Evolutionary conservation across 2,797 vertebrate species (phyloP).

Genomic region (Telmatherina bonti): DNA sequence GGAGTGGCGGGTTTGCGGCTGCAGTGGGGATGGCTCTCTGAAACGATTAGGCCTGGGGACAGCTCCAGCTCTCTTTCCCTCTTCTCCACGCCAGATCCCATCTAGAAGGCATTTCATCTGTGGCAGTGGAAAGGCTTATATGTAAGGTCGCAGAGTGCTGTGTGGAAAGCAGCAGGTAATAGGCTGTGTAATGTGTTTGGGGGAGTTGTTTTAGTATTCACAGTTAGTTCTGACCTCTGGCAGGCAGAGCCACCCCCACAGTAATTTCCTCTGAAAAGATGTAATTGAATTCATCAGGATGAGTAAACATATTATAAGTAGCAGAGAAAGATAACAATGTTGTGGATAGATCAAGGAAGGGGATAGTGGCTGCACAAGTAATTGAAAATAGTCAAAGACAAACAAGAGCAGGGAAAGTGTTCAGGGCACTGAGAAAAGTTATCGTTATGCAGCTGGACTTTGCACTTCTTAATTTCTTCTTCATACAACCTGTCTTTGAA

Average conservation of each 20-base stretch:
- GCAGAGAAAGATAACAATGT: slow-evolving; percentile 78
- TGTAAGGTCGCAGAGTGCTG: slow-evolving; percentile 62
- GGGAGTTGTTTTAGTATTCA: slow-evolving; percentile 80
- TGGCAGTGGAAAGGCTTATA: slow-evolving; percentile 66
- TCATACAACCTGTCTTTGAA: background rate
- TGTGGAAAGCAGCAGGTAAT: slow-evolving; percentile 81
- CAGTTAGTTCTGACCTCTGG: slow-evolving; percentile 79
- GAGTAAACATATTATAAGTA: slow-evolving; percentile 82
- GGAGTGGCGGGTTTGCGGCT: slow-evolving; percentile 74
- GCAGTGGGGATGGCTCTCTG: slow-evolving; percentile 77
- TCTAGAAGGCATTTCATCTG: slow-evolving; percentile 86
- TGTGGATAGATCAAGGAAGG: slow-evolving; percentile 75
- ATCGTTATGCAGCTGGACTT: slow-evolving; percentile 16
- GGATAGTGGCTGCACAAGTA: slow-evolving; percentile 68
- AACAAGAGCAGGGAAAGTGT: slow-evolving; percentile 60
- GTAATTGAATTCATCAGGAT: slow-evolving; percentile 85
- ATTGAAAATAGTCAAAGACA: slow-evolving; percentile 79
- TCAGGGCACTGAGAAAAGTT: slow-evolving; percentile 26
- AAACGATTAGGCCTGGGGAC: slow-evolving; percentile 80
- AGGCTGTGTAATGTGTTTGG: slow-evolving; percentile 82
- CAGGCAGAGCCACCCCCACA: slow-evolving; percentile 71
- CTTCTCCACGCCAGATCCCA: slow-evolving; percentile 81
- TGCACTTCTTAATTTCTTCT: slow-evolving; percentile 19
- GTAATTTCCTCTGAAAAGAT: slow-evolving; percentile 81
- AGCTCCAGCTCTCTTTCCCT: slow-evolving; percentile 75